Conservation (phyloP, 2,888 invertebrate genomes). For the Hydraecia micacea region DNA sequence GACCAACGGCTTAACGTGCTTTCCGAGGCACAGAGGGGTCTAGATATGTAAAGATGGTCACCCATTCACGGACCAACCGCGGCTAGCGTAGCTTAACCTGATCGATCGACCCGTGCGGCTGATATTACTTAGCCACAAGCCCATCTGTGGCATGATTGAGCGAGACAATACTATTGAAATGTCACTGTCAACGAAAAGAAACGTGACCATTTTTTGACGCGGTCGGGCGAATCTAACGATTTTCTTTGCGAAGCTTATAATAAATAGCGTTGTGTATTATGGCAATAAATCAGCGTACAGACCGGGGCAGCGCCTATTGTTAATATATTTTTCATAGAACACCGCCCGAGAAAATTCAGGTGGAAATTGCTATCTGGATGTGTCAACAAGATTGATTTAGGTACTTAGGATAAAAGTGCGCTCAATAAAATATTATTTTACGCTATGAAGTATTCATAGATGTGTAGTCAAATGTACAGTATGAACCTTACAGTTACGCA, state of each 20-base stretch:
- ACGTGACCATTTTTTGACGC: neutral
- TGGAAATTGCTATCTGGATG: constrained; percentile 50
- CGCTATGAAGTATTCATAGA: constrained; percentile 7
- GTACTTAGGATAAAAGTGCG: constrained; percentile 22
- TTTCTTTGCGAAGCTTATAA: constrained; percentile 37
- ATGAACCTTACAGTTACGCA: neutral
- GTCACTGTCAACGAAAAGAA: neutral
- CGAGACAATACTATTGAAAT: neutral
- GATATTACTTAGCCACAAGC: too few species aligned
- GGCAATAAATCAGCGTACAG: constrained; percentile 64
- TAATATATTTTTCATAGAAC: constrained; percentile 71
- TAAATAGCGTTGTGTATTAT: constrained; percentile 59
- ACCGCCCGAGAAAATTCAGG: constrained; percentile 46
- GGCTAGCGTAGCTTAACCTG: too few species aligned
- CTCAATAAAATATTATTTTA: constrained; percentile 47
- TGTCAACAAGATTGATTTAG: constrained; percentile 57
- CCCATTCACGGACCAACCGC: too few species aligned
- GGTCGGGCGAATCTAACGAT: neutral
- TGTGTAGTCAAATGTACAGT: neutral
- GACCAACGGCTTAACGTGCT: too few species aligned
- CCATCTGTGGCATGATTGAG: too few species aligned
- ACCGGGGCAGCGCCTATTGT: constrained; percentile 60
- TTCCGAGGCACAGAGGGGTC: too few species aligned
- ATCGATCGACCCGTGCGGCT: too few species aligned
- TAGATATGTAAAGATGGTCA: too few species aligned